Evolutionary conservation across 2,888 invertebrate species (phyloP).

Genomic region (Folsomia manolachei): DNA sequence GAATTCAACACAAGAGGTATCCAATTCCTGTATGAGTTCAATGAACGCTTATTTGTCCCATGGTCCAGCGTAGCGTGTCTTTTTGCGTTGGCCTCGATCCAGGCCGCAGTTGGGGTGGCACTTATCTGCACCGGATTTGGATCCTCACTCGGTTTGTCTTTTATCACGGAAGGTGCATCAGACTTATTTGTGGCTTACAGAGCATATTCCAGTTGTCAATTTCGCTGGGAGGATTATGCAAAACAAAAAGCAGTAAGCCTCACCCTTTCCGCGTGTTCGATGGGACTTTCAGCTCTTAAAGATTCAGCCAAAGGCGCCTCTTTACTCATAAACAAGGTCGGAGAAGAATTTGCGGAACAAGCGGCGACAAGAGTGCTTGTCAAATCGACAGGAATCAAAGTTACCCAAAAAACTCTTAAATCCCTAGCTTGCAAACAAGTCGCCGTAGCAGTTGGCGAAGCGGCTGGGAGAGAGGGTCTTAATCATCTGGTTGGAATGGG

Average conservation of each 20-base stretch:
- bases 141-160: conserved; percentile 24
- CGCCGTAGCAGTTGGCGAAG: conserved; percentile 4
- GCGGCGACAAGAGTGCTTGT: conserved; percentile 14
- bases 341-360: conserved; percentile 15
- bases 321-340: conserved; percentile 5
- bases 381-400: neutral
- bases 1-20: conserved; percentile 22
- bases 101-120: conserved; percentile 19
- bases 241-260: conserved; percentile 32
- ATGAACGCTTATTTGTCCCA: conserved; percentile 23
- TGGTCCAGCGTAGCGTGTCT: conserved; percentile 25
- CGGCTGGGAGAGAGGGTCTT: conserved; percentile 9
- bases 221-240: conserved; percentile 29
- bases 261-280: conserved; percentile 20
- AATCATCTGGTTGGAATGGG: conserved; percentile 1
- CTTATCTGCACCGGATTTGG: conserved; percentile 31
- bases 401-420: neutral
- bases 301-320: conserved; percentile 17
- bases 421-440: conserved; percentile 14
- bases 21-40: conserved; percentile 18
- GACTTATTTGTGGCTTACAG: conserved; percentile 20
- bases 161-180: conserved; percentile 28
- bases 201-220: conserved; percentile 17
- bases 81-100: conserved; percentile 13
- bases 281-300: conserved; percentile 24